A percentile compares a stretch with the other conserved stretches of the same genome.
Conservation (phyloP, 2,797 vertebrate species). For the Gastrophryne carolinensis region DNA sequence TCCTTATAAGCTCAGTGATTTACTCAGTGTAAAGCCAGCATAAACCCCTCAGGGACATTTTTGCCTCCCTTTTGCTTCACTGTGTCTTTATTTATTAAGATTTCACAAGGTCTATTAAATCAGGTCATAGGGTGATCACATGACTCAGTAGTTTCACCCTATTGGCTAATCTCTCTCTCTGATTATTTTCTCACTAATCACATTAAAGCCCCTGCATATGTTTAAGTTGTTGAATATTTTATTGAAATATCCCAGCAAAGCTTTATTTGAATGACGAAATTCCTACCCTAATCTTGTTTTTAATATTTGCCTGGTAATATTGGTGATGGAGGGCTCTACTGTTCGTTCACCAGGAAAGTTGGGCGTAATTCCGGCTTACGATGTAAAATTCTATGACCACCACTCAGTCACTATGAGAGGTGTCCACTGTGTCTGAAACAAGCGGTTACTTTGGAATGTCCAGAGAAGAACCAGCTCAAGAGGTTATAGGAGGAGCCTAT, state of each 20-base stretch:
- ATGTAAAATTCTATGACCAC: too few species aligned
- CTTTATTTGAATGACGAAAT: not conserved
- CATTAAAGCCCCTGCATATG: not conserved
- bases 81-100: not conserved
- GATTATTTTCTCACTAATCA: conserved; percentile 2
- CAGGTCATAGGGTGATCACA: not conserved
- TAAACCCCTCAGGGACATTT: not conserved
- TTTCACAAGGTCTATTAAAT: not conserved
- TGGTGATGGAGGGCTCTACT: not conserved
- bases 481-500: too few species aligned
- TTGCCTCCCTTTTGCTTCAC: not conserved
- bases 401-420: too few species aligned
- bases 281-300: not conserved
- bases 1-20: not conserved
- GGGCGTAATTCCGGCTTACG: too few species aligned
- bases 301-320: not conserved
- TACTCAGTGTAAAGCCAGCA: not conserved
- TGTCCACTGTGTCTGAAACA: too few species aligned
- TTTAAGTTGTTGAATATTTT: not conserved
- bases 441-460: too few species aligned
- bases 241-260: not conserved
- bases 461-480: too few species aligned
- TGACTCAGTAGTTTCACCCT: not conserved
- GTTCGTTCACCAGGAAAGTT: too few species aligned
- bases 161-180: not conserved